A percentile compares a stretch with the other conserved stretches of the same genome.
These are phyloP conservation scores for Metridium senile DNA, from an alignment of 92 coral and sea anemone species.

Conservation along the genomic window DNA sequence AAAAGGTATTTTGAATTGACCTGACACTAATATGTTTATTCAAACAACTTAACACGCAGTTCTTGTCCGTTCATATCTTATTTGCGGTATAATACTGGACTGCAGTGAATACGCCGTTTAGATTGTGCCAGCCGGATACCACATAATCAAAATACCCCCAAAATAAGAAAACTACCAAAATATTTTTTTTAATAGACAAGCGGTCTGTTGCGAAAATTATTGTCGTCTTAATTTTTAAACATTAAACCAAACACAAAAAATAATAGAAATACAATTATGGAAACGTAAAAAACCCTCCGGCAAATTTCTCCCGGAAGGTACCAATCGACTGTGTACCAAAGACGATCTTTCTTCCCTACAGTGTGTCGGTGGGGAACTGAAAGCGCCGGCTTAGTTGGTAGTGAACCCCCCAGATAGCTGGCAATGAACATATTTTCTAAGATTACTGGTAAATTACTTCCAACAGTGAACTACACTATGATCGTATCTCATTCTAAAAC, in stretches of 20 bases:
- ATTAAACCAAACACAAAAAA: background rate
- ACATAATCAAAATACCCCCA: background rate
- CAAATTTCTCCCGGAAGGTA: background rate
- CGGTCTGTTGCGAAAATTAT: too few relatives aligned
- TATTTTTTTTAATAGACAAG: too few relatives aligned
- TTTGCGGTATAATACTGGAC: background rate
- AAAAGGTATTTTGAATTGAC: conserved; percentile 49
- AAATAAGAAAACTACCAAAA: background rate
- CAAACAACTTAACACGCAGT: background rate
- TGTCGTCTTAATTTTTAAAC: too few relatives aligned
- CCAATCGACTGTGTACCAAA: background rate
- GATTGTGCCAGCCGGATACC: too few relatives aligned
- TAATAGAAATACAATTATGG: background rate
- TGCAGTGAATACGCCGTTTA: background rate
- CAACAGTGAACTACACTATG: background rate
- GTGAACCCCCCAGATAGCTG: background rate
- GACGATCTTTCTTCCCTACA: background rate
- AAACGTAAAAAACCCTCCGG: background rate
- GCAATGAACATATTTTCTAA: background rate
- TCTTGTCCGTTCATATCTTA: too few relatives aligned
- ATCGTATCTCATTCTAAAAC: background rate
- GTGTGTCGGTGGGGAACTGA: background rate
- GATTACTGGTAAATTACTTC: background rate
- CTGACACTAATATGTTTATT: background rate
- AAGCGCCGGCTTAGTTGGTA: background rate